phyloP scores from a whole-genome alignment of 2,113 vertebrate species.

The Clarias batrachus region DNA sequence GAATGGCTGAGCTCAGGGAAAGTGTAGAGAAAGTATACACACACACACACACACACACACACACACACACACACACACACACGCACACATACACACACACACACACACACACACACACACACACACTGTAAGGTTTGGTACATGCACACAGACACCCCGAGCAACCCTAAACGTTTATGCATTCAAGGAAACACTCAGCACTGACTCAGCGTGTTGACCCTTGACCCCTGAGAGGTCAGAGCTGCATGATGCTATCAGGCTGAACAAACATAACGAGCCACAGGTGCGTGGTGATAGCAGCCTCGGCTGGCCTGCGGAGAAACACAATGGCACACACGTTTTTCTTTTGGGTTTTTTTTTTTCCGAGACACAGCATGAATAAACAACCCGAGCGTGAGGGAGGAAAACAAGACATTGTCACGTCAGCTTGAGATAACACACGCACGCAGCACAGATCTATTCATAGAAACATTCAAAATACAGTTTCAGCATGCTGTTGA shows the following conservation, averaged over 20 bases:
- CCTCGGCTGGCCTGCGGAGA: not conserved
- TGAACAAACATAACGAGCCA: constrained; percentile 21
- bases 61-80: not conserved
- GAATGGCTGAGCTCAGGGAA: constrained; percentile 72
- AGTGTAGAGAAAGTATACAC: constrained; percentile 55
- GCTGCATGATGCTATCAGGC: constrained; percentile 25
- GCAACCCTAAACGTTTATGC: constrained; percentile 19
- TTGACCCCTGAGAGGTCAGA: constrained; percentile 31
- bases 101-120: not conserved
- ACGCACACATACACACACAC: not conserved
- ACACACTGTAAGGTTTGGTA: not conserved
- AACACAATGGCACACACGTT: not conserved
- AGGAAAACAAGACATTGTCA: not conserved
- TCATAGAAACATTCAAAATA: not conserved
- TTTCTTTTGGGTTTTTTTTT: too few species aligned
- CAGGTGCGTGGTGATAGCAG: constrained; percentile 19
- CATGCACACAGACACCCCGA: not conserved
- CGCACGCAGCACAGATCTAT: not conserved
- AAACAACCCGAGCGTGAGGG: constrained; percentile 1
- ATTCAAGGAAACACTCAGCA: not conserved
- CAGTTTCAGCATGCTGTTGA: not conserved
- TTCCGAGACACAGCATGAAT: not conserved
- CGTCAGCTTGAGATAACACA: not conserved
- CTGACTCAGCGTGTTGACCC: constrained; percentile 40
- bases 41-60: not conserved